Conservation (phyloP, 2,113 vertebrate species). For the Spermophilus dauricus region DNA sequence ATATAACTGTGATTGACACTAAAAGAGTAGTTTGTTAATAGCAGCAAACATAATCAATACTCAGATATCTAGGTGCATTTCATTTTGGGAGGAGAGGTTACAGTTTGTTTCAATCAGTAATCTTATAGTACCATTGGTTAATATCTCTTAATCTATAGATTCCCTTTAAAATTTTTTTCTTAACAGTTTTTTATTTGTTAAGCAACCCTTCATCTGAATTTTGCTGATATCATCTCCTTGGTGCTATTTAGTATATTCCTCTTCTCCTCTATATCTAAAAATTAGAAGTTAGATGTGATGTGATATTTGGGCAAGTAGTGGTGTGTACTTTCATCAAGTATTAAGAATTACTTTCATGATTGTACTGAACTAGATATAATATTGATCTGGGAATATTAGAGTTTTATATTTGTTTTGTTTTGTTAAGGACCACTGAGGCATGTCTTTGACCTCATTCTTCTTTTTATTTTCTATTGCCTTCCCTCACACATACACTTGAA, state of each 20-base stretch:
- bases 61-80: not conserved
- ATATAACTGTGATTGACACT: not conserved
- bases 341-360: not conserved
- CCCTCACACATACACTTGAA: not conserved
- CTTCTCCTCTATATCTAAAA: not conserved
- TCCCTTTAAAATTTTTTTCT: not conserved
- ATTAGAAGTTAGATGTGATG: not conserved
- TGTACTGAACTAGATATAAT: not conserved
- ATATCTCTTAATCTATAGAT: not conserved
- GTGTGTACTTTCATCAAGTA: not conserved
- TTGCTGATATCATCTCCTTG: not conserved
- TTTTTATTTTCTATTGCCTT: not conserved
- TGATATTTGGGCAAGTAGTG: not conserved
- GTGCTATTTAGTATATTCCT: not conserved
- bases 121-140: not conserved
- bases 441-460: not conserved
- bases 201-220: not conserved
- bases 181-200: not conserved
- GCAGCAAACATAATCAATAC: not conserved
- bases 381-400: not conserved
- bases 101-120: conserved; percentile 12
- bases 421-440: not conserved
- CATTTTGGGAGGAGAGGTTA: not conserved
- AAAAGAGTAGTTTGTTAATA: not conserved
- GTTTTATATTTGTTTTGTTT: not conserved